These are phyloP conservation scores for Coelinius sp. DNA, from an alignment of 2,888 invertebrate genomes.

Conservation along the genomic window DNA sequence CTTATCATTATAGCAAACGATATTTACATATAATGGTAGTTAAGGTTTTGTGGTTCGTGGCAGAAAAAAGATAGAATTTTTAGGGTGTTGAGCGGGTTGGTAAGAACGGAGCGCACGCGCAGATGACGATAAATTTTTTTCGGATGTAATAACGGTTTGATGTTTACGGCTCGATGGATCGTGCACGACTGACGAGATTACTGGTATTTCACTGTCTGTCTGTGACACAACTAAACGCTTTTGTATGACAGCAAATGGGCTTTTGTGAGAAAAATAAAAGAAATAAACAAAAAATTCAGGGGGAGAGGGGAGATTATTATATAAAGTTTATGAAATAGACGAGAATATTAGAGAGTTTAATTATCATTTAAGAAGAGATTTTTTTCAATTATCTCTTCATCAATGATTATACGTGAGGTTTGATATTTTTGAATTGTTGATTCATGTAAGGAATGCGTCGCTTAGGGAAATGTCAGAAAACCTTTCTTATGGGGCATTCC, in stretches of 20 bases:
- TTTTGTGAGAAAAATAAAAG: slow-evolving; percentile 10
- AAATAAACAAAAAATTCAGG: background rate
- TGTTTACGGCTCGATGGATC: slow-evolving; percentile 63
- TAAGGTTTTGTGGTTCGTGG: background rate
- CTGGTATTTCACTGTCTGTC: slow-evolving; percentile 52
- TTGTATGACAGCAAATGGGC: slow-evolving; percentile 43
- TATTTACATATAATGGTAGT: background rate
- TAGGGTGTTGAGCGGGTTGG: slow-evolving; percentile 18
- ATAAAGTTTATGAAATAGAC: no score
- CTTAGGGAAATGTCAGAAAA: no score
- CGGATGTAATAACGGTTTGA: slow-evolving; percentile 40
- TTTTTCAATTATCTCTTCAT: no score
- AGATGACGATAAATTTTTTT: slow-evolving; percentile 18
- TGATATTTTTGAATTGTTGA: no score
- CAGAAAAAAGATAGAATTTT: background rate
- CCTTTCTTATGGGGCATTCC: no score
- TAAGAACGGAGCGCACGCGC: slow-evolving; percentile 27
- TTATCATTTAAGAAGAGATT: no score
- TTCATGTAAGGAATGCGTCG: no score
- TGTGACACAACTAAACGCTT: slow-evolving; percentile 49
- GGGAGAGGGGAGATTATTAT: background rate
- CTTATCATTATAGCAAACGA: background rate
- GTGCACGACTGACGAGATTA: slow-evolving; percentile 65
- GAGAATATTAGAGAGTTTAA: no score
- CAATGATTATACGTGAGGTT: no score